Base-by-base conservation (phyloP, 2,888 invertebrate species). In the Philereme transversata region DNA sequence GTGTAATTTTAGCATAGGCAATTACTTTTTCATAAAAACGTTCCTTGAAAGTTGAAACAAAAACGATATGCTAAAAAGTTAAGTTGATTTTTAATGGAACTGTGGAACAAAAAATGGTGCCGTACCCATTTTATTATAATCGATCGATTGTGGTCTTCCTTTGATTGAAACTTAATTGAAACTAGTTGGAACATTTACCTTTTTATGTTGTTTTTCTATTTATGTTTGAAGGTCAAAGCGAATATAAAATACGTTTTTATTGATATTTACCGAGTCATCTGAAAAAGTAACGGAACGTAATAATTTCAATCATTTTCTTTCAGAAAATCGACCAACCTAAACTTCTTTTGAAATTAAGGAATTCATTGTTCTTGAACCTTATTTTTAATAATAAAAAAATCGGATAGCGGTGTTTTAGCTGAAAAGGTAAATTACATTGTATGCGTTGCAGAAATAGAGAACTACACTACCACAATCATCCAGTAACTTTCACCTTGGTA, bases 281-380 rank as follows among this genome's bases (percentile, higher is more conserved):
- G 47, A 6, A 35, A 22, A 22, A 5, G 47, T 34, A 47, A 47
- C 47, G 47, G 35, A 47, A 34, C 47, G 47, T 47, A 45, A 34
- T 47, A 22, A 34, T 34, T 9, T n/a, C 4, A n/a, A n/a, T 35
- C n/a, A 46, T 47, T 47, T 34, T 47, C n/a, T 35, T 34, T 6
- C 47, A 2, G 4, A 33, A 33, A 47, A 47, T 47, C 47, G 47
- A 47, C 47, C 4, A 47, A 47, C 34, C 47, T 9, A 22, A 22
- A 5, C n/a, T 43, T 8, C 3, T 38, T 6, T 5, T 38, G 38
- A 22, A 22, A 22, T 22, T 22, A 22, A 3, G 22, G 22, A 22
- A 22, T 1, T 22, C 22, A 22, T 22, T 22, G 22, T 22, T 22
- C 22, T 2, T 22, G 22, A 22, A 22, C 22, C 1, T 22, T 22